Base-by-base conservation (phyloP, 2,113 vertebrate species). In the Limanda limanda region DNA sequence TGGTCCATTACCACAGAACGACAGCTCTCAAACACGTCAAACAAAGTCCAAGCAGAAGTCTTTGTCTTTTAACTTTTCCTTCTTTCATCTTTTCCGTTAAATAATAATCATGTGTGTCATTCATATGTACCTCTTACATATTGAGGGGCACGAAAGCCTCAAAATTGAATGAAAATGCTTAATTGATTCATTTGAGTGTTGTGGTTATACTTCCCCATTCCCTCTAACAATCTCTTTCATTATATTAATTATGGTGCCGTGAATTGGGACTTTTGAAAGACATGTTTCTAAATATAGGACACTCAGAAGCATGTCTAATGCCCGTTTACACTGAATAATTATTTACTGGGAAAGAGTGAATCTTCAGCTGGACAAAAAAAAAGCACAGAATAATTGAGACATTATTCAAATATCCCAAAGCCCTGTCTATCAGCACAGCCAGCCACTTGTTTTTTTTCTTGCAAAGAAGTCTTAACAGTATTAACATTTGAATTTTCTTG, bases 251-350 rank as follows among this genome's bases (percentile, higher is more conserved):
- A 63, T 67, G 82, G 61, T 35, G 12, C 20, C 74, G 57, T 77
- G 62, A 78, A 80, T 55, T 75, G 72, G 37, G 71, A 70, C 69
- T 15, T 80, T 73, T 24, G 56, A 72, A 85, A 64, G 23, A 55
- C 69, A 20, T 54, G 45, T 24, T 77, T 78, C 82, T 87, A 87
- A 89, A 91, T 84, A 86, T 88, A 90, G 86, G 37, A 71, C 63
- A 77, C 72, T 73, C 60, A 83, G 65, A 86, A 79, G 76, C 74
- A 76, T 88, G 83, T 65, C 81, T 71, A 86, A 86, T 82, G 52
- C 62, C 31, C 66, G 64, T 85, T 89, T 87, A 84, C 51, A 71
- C 47, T 27, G 74, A 84, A 68, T 85, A 84, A 89, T 86, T 77
- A 89, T 84, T 85, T 84, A 60, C 72, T 52, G 72, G 65, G 65